Evolutionary conservation across 2,888 invertebrate species (phyloP).

Genomic region (Stenodera caucasica): DNA sequence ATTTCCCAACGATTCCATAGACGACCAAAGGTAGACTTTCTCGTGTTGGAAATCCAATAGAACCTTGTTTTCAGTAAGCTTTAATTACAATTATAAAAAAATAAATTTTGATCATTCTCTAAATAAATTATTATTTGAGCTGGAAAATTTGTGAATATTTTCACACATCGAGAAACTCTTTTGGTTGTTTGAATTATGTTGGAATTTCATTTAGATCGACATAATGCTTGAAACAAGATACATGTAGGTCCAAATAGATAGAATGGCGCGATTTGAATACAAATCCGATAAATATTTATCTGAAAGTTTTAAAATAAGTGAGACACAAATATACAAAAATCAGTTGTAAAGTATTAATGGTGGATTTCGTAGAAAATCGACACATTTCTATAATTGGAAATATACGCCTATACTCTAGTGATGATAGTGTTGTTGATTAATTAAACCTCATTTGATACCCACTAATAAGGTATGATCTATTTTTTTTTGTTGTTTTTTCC

Average conservation of each 20-base stretch:
- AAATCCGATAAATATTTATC: slow-evolving; percentile 6
- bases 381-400: not conserved
- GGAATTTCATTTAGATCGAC: not conserved
- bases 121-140: too few relatives aligned
- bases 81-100: too few relatives aligned
- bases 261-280: not conserved
- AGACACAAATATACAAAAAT: not conserved
- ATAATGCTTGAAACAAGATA: not conserved
- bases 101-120: too few relatives aligned
- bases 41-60: too few relatives aligned
- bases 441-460: not conserved
- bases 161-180: too few relatives aligned
- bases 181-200: too few relatives aligned
- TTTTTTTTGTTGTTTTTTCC: not conserved
- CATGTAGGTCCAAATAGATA: not conserved
- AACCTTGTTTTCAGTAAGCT: too few relatives aligned
- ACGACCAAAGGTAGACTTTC: too few relatives aligned
- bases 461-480: not conserved
- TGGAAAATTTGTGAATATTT: too few relatives aligned
- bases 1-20: too few relatives aligned
- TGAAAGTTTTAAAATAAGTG: not conserved
- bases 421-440: not conserved
- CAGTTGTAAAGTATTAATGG: not conserved
- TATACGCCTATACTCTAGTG: not conserved
- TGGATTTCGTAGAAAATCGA: not conserved